These are phyloP conservation scores for Pterocles gutturalis DNA, from an alignment of 2,113 vertebrate genomes.

Conservation along the genomic window DNA sequence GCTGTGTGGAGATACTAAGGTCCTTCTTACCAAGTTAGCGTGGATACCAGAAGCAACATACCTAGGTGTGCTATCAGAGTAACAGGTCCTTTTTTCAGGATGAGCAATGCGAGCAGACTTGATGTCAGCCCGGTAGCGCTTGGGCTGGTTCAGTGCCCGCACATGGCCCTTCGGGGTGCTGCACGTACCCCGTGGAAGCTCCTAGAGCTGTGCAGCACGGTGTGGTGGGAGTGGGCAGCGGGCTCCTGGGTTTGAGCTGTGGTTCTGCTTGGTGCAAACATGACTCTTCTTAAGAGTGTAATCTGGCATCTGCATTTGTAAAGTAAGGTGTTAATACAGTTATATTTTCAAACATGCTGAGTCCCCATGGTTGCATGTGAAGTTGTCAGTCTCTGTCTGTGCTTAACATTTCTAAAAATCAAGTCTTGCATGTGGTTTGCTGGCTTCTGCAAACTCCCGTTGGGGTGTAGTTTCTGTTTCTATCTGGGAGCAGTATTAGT, in stretches of 20 bases:
- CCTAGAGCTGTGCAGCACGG: too few species aligned
- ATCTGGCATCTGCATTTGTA: background rate
- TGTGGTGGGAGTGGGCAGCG: background rate
- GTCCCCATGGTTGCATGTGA: background rate
- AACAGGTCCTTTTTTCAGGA: background rate
- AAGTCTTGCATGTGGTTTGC: background rate
- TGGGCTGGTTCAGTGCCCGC: background rate
- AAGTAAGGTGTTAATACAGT: background rate
- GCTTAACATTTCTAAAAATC: background rate
- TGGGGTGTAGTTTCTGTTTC: slow-evolving; percentile 32
- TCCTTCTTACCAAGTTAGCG: background rate
- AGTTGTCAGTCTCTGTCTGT: background rate
- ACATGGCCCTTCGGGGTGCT: background rate
- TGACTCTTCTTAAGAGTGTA: background rate
- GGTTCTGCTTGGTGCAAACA: background rate
- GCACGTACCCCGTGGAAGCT: fast-evolving
- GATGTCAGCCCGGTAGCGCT: background rate
- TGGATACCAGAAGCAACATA: background rate
- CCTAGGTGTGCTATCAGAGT: background rate
- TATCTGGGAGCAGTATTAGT: slow-evolving; percentile 37
- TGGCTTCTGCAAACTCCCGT: background rate
- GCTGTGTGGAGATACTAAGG: fast-evolving
- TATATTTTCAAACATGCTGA: background rate
- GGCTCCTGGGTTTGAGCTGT: background rate
- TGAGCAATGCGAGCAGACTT: background rate